These are phyloP conservation scores for Protophormia terraenovae DNA, from an alignment of 2,888 invertebrate species.

Conservation along the genomic window DNA sequence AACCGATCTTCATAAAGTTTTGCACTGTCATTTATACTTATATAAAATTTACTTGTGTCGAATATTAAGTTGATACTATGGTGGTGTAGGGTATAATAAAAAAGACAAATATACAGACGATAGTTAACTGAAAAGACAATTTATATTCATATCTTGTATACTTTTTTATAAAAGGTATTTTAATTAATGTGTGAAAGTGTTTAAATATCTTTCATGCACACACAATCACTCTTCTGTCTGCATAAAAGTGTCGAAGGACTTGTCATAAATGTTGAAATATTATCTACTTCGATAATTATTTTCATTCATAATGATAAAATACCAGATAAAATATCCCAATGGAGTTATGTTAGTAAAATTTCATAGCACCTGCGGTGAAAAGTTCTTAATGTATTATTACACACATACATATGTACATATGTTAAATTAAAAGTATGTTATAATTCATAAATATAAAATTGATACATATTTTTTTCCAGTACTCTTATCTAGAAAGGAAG, in stretches of 20 bases:
- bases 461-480: no score
- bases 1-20: no score
- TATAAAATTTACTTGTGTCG: no score
- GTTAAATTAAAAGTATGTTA: not conserved
- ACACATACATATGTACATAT: not conserved
- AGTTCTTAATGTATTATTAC: not conserved
- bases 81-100: no score
- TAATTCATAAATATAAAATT: no score
- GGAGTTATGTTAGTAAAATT: not conserved
- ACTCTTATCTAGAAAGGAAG: no score
- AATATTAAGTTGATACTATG: no score
- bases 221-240: not conserved
- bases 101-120: no score
- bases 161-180: no score
- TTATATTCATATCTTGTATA: slow-evolving; percentile 45
- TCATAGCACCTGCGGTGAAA: not conserved
- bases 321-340: not conserved
- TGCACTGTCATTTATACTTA: no score
- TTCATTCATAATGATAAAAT: slow-evolving; percentile 24
- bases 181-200: slow-evolving; percentile 49
- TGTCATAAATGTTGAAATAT: slow-evolving; percentile 41
- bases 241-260: not conserved
- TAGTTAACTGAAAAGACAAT: slow-evolving; percentile 41
- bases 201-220: slow-evolving; percentile 15
- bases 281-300: slow-evolving; percentile 27